Evolutionary conservation across 2,797 vertebrate species (phyloP).

Genomic region (Pantherophis alleghaniensis): DNA sequence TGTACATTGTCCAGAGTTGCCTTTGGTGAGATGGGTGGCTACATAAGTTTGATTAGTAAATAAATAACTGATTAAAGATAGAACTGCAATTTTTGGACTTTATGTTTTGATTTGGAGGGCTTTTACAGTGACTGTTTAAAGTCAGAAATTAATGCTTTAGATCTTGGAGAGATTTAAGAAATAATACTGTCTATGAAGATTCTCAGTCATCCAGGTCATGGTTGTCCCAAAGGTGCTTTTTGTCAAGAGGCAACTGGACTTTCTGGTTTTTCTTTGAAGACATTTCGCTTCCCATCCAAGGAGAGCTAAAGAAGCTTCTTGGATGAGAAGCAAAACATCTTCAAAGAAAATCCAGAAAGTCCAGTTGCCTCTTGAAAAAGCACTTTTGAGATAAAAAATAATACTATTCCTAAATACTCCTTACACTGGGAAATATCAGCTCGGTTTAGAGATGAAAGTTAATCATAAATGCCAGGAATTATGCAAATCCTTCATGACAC

Average conservation of each 20-base stretch:
- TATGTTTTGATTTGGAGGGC: not conserved
- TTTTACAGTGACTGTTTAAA: not conserved
- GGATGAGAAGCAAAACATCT: no score
- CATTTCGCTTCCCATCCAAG: no score
- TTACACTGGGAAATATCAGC: not conserved
- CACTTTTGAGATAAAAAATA: not conserved
- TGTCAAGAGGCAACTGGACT: no score
- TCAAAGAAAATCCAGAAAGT: no score
- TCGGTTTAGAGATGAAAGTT: no score
- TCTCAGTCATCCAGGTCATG: no score
- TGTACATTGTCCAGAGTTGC: not conserved
- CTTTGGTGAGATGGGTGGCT: not conserved
- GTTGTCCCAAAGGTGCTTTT: no score
- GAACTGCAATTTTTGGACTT: not conserved
- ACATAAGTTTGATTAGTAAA: not conserved
- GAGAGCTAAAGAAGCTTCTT: no score
- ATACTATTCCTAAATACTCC: not conserved
- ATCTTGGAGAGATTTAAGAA: not conserved
- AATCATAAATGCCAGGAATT: no score
- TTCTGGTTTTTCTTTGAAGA: no score
- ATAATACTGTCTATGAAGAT: not conserved
- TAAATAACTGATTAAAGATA: not conserved
- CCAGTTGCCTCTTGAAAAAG: no score
- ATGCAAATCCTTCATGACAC: no score
- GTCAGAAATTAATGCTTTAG: not conserved